Percentiles rank a stretch among this genome's conserved stretches.
phyloP scores from a whole-genome alignment of 1,140 invertebrate genomes.

The Amyelois transitella region DNA sequence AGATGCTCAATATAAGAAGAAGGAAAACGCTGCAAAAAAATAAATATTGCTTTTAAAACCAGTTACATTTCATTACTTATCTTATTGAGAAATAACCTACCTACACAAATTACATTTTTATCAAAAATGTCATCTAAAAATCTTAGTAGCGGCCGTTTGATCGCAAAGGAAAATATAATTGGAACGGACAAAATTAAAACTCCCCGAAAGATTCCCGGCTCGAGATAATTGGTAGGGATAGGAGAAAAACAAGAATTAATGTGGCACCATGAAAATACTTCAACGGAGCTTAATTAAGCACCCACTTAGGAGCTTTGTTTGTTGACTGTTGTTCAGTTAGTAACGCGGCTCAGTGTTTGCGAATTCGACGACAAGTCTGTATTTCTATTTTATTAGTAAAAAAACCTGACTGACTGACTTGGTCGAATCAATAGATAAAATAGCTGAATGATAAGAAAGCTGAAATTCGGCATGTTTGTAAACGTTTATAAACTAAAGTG shows the following conservation, averaged over 20 bases:
- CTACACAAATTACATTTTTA: too few species aligned
- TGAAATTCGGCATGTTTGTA: too few species aligned
- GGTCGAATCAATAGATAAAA: too few species aligned
- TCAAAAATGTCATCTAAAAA: neutral
- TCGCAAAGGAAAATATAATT: constrained; percentile 35
- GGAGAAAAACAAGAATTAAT: constrained; percentile 64
- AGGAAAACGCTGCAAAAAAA: too few species aligned
- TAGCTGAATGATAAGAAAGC: too few species aligned
- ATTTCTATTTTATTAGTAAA: too few species aligned
- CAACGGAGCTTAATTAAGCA: constrained; percentile 51
- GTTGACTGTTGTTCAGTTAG: constrained; percentile 13
- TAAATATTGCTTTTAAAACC: too few species aligned
- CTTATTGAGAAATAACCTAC: too few species aligned
- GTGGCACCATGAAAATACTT: constrained; percentile 57
- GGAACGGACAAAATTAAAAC: constrained; percentile 45
- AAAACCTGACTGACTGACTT: too few species aligned
- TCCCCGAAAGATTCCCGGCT: constrained; percentile 27
- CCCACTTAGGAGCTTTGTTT: constrained; percentile 46
- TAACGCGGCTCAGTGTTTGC: neutral
- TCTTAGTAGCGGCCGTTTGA: constrained; percentile 4
- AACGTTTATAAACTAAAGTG: too few species aligned
- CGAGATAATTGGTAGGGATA: constrained; percentile 47
- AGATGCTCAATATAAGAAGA: too few species aligned
- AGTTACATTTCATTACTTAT: too few species aligned
- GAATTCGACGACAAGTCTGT: neutral